Evolutionary conservation across 2,113 vertebrate genomes (phyloP).

Genomic region (cat (Felis catus)): DNA sequence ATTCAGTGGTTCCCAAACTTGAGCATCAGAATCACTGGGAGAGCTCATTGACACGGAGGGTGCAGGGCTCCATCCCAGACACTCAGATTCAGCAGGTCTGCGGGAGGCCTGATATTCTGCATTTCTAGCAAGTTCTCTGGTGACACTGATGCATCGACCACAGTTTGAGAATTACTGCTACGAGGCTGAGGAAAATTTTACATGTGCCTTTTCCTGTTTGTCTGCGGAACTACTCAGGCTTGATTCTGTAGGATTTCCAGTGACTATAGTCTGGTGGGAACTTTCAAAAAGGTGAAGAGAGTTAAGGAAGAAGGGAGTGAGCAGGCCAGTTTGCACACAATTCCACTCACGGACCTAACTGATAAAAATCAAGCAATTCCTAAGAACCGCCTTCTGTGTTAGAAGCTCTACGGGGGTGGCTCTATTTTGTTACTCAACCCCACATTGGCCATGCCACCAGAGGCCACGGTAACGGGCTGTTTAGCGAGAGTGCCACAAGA

Average conservation of each 20-base stretch:
- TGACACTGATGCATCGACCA: neutral
- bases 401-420: rapidly evolving
- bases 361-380: no score
- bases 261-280: neutral
- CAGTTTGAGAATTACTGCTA: neutral
- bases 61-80: neutral
- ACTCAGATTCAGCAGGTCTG: neutral
- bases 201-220: neutral
- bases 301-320: neutral
- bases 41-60: neutral
- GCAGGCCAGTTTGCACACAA: neutral
- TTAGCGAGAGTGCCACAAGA: neutral
- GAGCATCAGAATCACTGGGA: neutral
- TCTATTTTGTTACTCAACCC: neutral
- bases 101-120: neutral
- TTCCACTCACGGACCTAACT: neutral
- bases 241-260: neutral
- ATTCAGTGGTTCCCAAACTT: neutral
- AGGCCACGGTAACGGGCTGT: neutral
- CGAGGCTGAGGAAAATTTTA: neutral
- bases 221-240: neutral
- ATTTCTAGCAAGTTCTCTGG: neutral
- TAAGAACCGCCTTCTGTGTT: neutral
- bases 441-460: rapidly evolving
- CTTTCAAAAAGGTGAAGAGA: neutral